Base-by-base conservation (phyloP, 1,140 invertebrate species). In the Drosophila lacteicornis region DNA sequence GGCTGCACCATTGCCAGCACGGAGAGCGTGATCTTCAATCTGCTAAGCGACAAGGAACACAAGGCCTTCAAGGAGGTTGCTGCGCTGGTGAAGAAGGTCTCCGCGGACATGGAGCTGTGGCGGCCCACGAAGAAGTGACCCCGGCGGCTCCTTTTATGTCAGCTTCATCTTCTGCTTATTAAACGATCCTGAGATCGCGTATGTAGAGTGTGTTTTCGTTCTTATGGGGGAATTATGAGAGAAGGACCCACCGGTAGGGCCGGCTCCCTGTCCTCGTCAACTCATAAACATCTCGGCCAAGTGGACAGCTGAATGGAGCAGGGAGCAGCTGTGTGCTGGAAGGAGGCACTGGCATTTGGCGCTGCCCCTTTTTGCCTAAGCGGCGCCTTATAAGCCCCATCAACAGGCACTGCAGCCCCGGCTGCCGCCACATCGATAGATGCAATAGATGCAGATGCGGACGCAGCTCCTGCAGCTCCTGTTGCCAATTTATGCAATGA, bases 1-100 rank as follows among this genome's bases (percentile, higher is more conserved):
- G 97, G 97, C 22, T 97, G 96, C 73, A 95, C 95, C 58, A 93
- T 98, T 49, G 95, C 96, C 11, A 97, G 96, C 9, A 94, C 95
- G 67, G 97, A 98, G 91, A 96, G 94, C 80, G 93, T 97, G 1
- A 94, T 98, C 45, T 97, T 98, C 70, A 96, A 96, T 92, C 91
- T 98, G 13, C 66, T 97, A 66, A 93, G 93, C 8, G 95, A 96
- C 88, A 96, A 97, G 79, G 94, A 96, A 15, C 95, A 98, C 92
- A 95, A 96, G 4, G 94, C 96, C 43, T 98, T 98, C 80, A 96
- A 95, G 73, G 93, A 95, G 59, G 93, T 97, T 15, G 94, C 96
- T 22, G 93, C 94, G 74, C 79, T 97, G 0, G 94, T 97, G 27
- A 94, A 94, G 79, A 93, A 93, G 8, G 93, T 95, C 1, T 94